phyloP scores from a whole-genome alignment of 2,113 vertebrate genomes.

The Hystrix cristata region DNA sequence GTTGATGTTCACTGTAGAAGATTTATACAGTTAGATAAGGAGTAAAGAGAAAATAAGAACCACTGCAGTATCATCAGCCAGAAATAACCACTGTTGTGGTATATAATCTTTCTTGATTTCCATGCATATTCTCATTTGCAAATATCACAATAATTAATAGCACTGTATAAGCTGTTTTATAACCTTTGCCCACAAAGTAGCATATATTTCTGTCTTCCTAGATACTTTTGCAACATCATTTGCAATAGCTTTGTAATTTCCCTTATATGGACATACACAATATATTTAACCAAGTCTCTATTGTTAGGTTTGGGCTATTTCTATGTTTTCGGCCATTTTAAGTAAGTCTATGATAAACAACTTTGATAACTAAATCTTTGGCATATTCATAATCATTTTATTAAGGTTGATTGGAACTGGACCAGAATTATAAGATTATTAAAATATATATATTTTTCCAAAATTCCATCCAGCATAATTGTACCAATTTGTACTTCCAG shows the following conservation, averaged over 20 bases:
- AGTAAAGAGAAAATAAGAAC: constrained; percentile 35
- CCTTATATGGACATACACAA: background rate
- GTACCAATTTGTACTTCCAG: background rate
- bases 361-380: constrained; percentile 4
- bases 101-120: background rate
- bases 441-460: constrained; percentile 21
- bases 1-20: background rate
- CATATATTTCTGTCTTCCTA: constrained; percentile 10
- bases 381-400: background rate
- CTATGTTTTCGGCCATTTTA: background rate
- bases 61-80: background rate
- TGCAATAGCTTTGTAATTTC: constrained; percentile 58
- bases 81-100: constrained; percentile 5
- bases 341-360: constrained; percentile 17
- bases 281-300: background rate
- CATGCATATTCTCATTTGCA: constrained; percentile 25
- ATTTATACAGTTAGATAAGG: background rate
- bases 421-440: background rate
- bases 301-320: background rate
- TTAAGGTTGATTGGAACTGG: background rate
- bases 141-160: constrained; percentile 6
- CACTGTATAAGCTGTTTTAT: background rate
- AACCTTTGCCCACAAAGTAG: constrained; percentile 1
- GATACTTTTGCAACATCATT: constrained; percentile 23
- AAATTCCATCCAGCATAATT: constrained; percentile 18